Evolutionary conservation across 2,113 vertebrate genomes (phyloP).

Genomic region (Loxodonta africana): DNA sequence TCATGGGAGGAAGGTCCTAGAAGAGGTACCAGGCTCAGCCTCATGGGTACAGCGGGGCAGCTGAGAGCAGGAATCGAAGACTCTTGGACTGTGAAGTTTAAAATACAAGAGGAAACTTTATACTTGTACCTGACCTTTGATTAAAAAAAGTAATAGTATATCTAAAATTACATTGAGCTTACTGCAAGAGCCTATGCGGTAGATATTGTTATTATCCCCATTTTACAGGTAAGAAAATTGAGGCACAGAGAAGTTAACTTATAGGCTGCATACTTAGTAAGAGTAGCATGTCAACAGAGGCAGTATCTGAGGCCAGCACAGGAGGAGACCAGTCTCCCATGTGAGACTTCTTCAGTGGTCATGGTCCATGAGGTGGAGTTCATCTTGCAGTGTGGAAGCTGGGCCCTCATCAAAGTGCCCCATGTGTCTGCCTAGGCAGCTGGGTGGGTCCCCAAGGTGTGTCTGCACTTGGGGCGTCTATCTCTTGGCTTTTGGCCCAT

Average conservation of each 20-base stretch:
- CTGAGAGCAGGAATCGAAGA: neutral
- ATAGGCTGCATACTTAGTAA: neutral
- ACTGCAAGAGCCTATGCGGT: neutral
- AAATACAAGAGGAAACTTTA: neutral
- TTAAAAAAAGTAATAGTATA: rapidly evolving
- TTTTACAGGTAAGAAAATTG: neutral
- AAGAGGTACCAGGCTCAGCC: neutral
- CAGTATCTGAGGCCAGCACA: neutral
- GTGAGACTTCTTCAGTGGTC: neutral
- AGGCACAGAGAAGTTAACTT: neutral
- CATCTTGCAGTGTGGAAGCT: rapidly evolving
- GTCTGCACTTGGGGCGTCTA: neutral
- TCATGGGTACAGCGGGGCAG: rapidly evolving
- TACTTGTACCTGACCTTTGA: neutral
- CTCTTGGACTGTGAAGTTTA: neutral
- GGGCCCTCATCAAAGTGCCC: neutral
- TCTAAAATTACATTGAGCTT: neutral
- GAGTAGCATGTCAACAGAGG: neutral
- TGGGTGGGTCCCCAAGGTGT: neutral
- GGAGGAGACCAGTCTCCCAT: neutral
- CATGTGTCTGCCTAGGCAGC: neutral
- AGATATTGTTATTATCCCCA: neutral
- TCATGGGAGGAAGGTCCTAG: neutral
- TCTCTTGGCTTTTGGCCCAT: neutral
- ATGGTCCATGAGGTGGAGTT: neutral